Evolutionary conservation across 1,140 invertebrate genomes (phyloP), one percentile per base, ranked within the genome.

Genomic region (Pachypsylla venusta): DNA sequence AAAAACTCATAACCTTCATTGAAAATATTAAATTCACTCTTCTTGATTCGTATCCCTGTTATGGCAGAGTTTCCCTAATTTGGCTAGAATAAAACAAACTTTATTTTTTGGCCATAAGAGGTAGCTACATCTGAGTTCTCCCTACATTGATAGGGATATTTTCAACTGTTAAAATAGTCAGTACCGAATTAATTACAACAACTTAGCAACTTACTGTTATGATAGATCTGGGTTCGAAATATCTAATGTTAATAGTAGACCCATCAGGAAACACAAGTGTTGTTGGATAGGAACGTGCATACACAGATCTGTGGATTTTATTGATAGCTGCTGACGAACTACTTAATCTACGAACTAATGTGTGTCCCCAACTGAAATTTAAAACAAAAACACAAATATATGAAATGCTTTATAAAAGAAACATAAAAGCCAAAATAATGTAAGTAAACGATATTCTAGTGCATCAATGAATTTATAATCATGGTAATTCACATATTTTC

Each of bases 171-270:
- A n/a, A n/a, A n/a, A n/a, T n/a, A 10, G 22, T 35, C 3, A 25
- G 22, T 27, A 35, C 14, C 12, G 25, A 53, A 59, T 30, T 35
- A 35, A n/a, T n/a, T n/a, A n/a, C n/a, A n/a, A n/a, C n/a, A n/a
- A n/a, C n/a, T 63, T 27, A 64, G 35, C 57, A 58, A 68, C 61
- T 66, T 74, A 89, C 86, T 75, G 79, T 85, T 24, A 96, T 87
- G 61, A 94, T 87, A 74, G 79, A 79, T 59, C 86, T 73, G 5
- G 91, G 91, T 71, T 90, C 86, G 61, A 81, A 75, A 69, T 94
- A 91, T 63, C 82, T 74, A 25, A 91, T 83, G 30, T 77, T 85
- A 60, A 88, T 81, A 53, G 82, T 86, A 53, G 89, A 88, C 54
- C 92, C 92, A 79, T 95, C 84, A 1, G 87, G 74, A 25, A 81